phyloP scores from a whole-genome alignment of 1,140 invertebrate genomes.

The Temnothorax nylanderi region DNA sequence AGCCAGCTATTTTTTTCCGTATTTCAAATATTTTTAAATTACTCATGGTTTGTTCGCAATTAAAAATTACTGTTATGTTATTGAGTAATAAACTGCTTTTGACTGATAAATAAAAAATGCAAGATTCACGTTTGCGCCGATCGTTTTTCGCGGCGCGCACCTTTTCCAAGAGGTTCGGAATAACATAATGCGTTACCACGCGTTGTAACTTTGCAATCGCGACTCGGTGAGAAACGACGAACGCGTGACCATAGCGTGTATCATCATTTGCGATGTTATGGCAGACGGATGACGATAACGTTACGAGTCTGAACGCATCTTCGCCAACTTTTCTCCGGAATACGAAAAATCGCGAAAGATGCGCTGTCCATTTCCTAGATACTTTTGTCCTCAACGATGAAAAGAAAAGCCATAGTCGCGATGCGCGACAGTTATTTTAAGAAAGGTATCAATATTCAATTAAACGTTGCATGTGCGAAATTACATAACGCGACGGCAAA shows the following conservation, averaged over 20 bases:
- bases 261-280: not conserved
- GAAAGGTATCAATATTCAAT: not conserved
- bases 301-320: not conserved
- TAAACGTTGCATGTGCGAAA: not conserved
- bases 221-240: too few relatives aligned
- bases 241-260: not conserved
- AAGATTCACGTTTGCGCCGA: too few relatives aligned
- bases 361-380: not conserved
- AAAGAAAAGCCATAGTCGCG: not conserved
- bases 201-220: too few relatives aligned
- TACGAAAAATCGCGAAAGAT: not conserved
- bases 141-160: too few relatives aligned
- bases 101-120: too few relatives aligned
- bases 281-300: not conserved
- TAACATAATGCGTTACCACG: too few relatives aligned
- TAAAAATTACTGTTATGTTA: too few relatives aligned
- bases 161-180: too few relatives aligned
- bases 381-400: not conserved
- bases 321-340: not conserved
- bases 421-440: not conserved
- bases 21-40: too few relatives aligned
- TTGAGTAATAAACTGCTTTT: too few relatives aligned
- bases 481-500: not conserved
- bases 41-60: too few relatives aligned
- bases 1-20: too few relatives aligned